Conservation (phyloP, 2,797 vertebrate genomes). For the Amphiprion clarkii region DNA sequence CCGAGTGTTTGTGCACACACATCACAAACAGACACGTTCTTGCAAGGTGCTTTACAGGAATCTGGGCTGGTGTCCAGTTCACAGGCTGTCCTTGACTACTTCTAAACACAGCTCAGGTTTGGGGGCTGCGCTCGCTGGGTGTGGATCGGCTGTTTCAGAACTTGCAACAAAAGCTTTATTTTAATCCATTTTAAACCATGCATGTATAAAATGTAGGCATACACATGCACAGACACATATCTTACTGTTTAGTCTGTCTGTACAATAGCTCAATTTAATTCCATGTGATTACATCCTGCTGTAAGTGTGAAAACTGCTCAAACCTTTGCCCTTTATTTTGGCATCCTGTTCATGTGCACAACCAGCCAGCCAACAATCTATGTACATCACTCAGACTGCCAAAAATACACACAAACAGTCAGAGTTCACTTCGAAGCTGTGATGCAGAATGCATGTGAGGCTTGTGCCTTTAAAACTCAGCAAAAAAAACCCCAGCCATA, state of each 20-base stretch:
- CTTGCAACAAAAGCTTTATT: neutral
- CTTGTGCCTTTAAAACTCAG: neutral
- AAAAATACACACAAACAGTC: constrained; percentile 44
- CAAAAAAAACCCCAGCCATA: no score
- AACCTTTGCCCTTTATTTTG: constrained; percentile 40
- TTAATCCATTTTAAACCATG: no score
- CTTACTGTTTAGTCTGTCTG: no score
- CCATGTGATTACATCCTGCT: no score
- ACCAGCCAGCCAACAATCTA: constrained; percentile 32
- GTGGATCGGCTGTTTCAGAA: constrained; percentile 3
- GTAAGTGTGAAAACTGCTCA: constrained; percentile 1
- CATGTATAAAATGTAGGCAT: neutral
- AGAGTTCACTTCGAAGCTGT: neutral
- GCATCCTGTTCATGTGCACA: constrained; percentile 25
- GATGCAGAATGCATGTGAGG: constrained; percentile 4
- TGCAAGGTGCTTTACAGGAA: constrained; percentile 26
- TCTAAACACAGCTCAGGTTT: constrained; percentile 35
- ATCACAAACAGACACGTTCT: constrained; percentile 1
- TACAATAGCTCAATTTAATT: neutral
- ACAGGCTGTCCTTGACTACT: constrained; percentile 44
- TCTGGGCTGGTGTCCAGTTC: constrained; percentile 43
- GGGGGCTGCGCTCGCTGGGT: neutral
- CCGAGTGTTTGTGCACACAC: neutral
- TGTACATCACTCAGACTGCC: constrained; percentile 19
- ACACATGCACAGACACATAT: no score